Conservation (phyloP, 2,797 vertebrate genomes). For the Phalanger gymnotis region DNA sequence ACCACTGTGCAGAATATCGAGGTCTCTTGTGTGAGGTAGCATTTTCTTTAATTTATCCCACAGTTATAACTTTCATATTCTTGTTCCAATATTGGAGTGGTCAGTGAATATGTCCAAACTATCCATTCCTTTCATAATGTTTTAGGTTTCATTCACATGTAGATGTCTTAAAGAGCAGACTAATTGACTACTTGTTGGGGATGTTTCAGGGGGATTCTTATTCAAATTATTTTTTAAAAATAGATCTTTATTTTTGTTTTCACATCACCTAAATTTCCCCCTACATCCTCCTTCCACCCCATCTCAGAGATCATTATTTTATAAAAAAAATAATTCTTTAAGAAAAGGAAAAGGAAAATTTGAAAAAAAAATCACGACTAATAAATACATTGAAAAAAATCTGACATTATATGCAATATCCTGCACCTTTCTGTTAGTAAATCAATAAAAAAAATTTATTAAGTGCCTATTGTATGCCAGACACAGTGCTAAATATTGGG, state of each 20-base stretch:
- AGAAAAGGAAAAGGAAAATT: neutral
- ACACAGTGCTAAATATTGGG: too few relatives aligned
- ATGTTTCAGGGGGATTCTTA: neutral
- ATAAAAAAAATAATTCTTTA: neutral
- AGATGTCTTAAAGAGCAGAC: neutral
- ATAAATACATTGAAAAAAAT: too few relatives aligned
- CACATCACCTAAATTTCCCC: neutral
- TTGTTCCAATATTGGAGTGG: conserved; percentile 39
- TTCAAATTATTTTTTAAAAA: neutral
- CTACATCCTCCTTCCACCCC: neutral
- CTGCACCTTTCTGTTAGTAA: neutral
- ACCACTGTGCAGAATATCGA: neutral
- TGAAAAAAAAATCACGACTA: too few relatives aligned
- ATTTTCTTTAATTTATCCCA: neutral
- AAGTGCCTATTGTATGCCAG: neutral
- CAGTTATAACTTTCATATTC: neutral
- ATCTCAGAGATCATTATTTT: neutral
- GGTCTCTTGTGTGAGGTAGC: neutral
- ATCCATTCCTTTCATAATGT: neutral
- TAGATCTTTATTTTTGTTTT: neutral
- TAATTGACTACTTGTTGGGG: neutral
- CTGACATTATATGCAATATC: neutral
- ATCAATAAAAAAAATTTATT: neutral
- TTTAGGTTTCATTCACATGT: neutral
- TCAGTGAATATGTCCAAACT: neutral